Base-by-base conservation (phyloP, 2,888 invertebrate species). In the Pseudolycoriella hygida region DNA sequence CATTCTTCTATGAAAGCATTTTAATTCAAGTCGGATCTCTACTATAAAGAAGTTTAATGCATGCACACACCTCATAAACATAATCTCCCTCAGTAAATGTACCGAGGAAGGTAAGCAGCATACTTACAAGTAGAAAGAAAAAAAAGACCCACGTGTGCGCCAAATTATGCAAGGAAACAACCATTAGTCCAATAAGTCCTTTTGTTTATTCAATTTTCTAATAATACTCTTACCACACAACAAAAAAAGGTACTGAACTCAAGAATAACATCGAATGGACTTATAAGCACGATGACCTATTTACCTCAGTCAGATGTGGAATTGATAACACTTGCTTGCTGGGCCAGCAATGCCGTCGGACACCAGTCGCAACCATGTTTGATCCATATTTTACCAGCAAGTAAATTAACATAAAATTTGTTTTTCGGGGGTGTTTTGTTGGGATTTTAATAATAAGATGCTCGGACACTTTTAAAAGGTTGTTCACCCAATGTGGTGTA, bases 301-400 rank as follows among this genome's bases (percentile, higher is more conserved):
- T 69, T 74, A 40, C 66, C 74, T 43, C 66, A 64, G 53, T 62
- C 64, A 43, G 66, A 66, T 69, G 57, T 68, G 30, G 87, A 88
- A 57, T 72, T 86, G 52, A 87, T 87, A 49, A 85, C 85, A 54
- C 66, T 89, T 17, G 82, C 4, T n/a, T 90, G 90, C 60, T 88
- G 87, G 87, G 87, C 87, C 3, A 79, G 77, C 60, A 89, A 89
- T 61, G 74, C 74, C 50, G 78, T 88, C 14, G 89, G 89, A 20
- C 74, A 80, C 52, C 89, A 89, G 64, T 69, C 74, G 50, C 73
- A 72, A 50, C 88, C 90, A 1, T 90, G 90, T 57, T 66, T 84
- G 45, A 84, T 87, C 61, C 77, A 82, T 66, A 74, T 89, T 47
- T 69, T 84, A 55, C 80, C 83, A 54, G 87, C 84, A 53, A 80